Base-by-base conservation (phyloP, 1,140 invertebrate genomes). In the Hormaphis cornu region DNA sequence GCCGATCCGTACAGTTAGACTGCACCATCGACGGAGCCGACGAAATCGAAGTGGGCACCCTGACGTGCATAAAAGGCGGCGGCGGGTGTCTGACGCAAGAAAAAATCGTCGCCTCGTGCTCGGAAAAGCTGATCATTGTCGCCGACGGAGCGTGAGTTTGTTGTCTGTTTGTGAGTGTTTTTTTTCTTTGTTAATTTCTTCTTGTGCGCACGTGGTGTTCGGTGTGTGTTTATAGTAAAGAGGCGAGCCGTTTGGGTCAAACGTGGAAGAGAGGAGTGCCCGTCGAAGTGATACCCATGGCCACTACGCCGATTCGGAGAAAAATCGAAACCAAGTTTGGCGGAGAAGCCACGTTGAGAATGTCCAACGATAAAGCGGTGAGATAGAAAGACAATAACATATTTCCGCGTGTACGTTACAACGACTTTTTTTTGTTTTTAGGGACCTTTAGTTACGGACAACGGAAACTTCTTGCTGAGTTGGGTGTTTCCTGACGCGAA, bases 391-490 rank as follows among this genome's bases (percentile, higher is more conserved):
- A 3, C 22, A 33, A 3, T 40, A 22, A 37, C n/a, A 18, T 50
- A 33, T 14, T 3, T 24, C 18, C 40, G 61, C n/a, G n/a, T n/a
- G n/a, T 61, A 69, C 71, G 61, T 69, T 72, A 40, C 71, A 70
- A 20, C n/a, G n/a, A n/a, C n/a, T n/a, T 73, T 54, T 71, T 70
- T 75, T 63, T 73, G n/a, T 71, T 26, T 73, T 14, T 46, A 88
- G 86, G 96, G 96, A 28, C 96, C 97, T 37, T 86, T 97, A 37
- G 86, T 99, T 6, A 98, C 96, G 10, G 97, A 99, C 77, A 98
- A 97, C 85, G 93, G 93, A 12, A 98, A 98, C 81, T 97, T 98
- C 77, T 88, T 98, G 71, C 75, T 99, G 4, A 96, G 98, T 78
- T 98, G 95, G 93, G 80, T 85, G 71, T 94, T 97, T 80, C 83